These are phyloP conservation scores for Nematostella vectensis DNA, from an alignment of 92 coral and sea anemone genomes.

Conservation along the genomic window DNA sequence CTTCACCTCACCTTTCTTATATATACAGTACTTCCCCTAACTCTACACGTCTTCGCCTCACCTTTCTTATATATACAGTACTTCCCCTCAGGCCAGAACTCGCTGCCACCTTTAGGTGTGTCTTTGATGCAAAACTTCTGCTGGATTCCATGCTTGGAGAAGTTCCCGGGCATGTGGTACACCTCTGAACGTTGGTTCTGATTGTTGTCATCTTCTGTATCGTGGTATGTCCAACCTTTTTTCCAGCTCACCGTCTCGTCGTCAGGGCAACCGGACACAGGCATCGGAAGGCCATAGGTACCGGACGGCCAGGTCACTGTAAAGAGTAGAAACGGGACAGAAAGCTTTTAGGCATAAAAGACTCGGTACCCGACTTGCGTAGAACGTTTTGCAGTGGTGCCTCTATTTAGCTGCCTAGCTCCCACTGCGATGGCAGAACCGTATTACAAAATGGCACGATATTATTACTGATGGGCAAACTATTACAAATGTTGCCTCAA, in stretches of 20 bases:
- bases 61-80: slow-evolving; percentile 97
- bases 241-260: slow-evolving; percentile 79
- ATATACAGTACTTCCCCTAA: too few relatives aligned
- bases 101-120: slow-evolving; percentile 77
- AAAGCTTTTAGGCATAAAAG: too few relatives aligned
- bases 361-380: too few relatives aligned
- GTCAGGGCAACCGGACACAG: slow-evolving; percentile 79
- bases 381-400: too few relatives aligned
- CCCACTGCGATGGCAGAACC: too few relatives aligned
- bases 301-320: slow-evolving; percentile 97
- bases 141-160: slow-evolving; percentile 92
- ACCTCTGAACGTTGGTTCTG: slow-evolving; percentile 89
- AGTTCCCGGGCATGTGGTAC: slow-evolving; percentile 97
- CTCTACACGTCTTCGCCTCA: slow-evolving; percentile 4
- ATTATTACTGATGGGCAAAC: too few relatives aligned
- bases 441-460: too few relatives aligned
- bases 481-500: too few relatives aligned
- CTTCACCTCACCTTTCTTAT: too few relatives aligned
- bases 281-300: slow-evolving; percentile 94
- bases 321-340: slow-evolving; percentile 12
- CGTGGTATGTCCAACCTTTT: slow-evolving; percentile 93
- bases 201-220: slow-evolving; percentile 95
- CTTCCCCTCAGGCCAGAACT: slow-evolving; percentile 98
- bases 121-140: slow-evolving; percentile 91
- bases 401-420: too few relatives aligned